These are phyloP conservation scores for Erethizon dorsatum DNA, from an alignment of 2,797 vertebrate genomes.

Conservation along the genomic window DNA sequence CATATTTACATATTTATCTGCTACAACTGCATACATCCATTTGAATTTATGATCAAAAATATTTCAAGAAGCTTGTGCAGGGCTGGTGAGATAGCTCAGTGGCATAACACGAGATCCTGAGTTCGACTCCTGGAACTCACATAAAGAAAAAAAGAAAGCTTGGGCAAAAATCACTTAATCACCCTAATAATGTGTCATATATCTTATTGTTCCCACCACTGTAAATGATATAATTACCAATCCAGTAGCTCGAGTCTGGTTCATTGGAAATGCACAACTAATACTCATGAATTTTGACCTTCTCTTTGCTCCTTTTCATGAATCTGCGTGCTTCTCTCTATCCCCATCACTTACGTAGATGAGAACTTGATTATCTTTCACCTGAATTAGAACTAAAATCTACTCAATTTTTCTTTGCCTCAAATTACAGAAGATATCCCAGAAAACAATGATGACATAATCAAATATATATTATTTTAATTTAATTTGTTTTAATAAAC, in stretches of 20 bases:
- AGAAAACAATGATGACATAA: fast-evolving
- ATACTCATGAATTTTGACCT: neutral
- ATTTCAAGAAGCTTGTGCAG: neutral
- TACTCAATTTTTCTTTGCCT: neutral
- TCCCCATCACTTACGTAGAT: neutral
- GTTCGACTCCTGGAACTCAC: too few relatives aligned
- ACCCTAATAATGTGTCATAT: neutral
- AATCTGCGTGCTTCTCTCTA: neutral
- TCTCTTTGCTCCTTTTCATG: neutral
- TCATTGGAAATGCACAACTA: neutral
- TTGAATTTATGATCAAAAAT: neutral
- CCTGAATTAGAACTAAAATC: neutral
- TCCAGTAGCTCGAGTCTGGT: neutral
- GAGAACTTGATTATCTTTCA: neutral
- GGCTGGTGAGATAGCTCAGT: too few relatives aligned
- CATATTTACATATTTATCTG: too few relatives aligned
- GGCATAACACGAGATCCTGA: too few relatives aligned
- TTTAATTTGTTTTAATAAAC: neutral
- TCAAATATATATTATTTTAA: neutral
- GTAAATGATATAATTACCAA: neutral
- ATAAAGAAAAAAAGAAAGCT: neutral
- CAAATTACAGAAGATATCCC: neutral
- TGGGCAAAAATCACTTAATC: neutral
- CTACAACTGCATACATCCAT: neutral
- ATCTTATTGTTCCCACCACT: neutral